A percentile compares a stretch with the other conserved stretches of the same genome.
These are phyloP conservation scores for Ophraella communa DNA, from an alignment of 2,888 invertebrate species.

Conservation along the genomic window DNA sequence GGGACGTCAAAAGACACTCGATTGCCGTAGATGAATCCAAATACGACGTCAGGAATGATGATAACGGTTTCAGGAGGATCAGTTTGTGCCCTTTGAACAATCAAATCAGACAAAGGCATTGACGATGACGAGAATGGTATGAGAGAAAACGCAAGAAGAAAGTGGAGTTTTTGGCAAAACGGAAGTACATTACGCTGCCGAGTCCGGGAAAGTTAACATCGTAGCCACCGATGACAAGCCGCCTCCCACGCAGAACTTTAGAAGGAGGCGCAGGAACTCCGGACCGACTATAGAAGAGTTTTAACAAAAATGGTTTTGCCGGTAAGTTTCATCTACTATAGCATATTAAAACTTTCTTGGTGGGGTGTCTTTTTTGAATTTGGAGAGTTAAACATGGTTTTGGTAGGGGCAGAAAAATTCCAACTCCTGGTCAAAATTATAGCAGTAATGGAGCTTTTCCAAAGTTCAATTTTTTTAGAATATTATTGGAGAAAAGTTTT, in stretches of 20 bases:
- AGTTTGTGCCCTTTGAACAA: conserved; percentile 52
- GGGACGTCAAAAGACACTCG: conserved; percentile 62
- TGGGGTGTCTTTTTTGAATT: too few species aligned
- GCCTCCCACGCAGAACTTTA: conserved; percentile 81
- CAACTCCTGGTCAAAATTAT: too few species aligned
- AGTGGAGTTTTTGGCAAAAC: conserved; percentile 89
- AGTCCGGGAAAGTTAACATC: conserved; percentile 84
- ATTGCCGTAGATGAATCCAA: conserved; percentile 67
- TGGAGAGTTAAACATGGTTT: too few species aligned
- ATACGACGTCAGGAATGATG: conserved; percentile 56
- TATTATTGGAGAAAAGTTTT: too few species aligned
- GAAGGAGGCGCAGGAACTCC: conserved; percentile 70
- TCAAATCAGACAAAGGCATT: conserved; percentile 41
- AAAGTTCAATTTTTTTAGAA: too few species aligned
- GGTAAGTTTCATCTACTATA: conserved; percentile 47
- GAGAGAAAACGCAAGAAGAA: conserved; percentile 70
- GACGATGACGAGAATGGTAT: conserved; percentile 52
- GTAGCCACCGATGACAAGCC: conserved; percentile 89
- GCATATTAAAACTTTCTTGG: too few species aligned
- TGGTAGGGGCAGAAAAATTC: too few species aligned
- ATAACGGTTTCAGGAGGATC: conserved; percentile 46
- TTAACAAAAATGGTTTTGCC: conserved; percentile 61
- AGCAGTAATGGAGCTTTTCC: too few species aligned
- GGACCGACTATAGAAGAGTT: conserved; percentile 56
- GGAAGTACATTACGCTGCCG: conserved; percentile 86